Evolutionary conservation across 1,140 invertebrate species (phyloP).

Genomic region (Bombyx mandarina): DNA sequence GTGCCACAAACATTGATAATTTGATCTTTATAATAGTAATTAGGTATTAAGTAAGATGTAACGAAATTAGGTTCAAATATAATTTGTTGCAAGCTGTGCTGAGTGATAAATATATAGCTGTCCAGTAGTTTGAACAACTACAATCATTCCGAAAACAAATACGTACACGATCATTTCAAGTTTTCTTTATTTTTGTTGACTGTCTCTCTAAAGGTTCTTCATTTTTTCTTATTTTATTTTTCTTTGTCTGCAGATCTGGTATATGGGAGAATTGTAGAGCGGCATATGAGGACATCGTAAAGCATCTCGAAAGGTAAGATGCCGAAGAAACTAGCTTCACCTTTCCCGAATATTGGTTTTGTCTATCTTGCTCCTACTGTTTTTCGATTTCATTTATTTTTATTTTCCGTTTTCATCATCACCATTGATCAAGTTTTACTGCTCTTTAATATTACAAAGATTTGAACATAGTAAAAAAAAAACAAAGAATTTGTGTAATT

Average conservation of each 20-base stretch:
- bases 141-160: too few relatives aligned
- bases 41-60: too few relatives aligned
- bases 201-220: conserved; percentile 30
- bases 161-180: too few relatives aligned
- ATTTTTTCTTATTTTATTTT: conserved; percentile 57
- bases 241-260: conserved; percentile 81
- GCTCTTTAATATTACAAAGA: not conserved
- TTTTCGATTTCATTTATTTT: conserved; percentile 13
- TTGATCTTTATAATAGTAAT: too few relatives aligned
- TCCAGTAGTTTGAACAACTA: too few relatives aligned
- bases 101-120: too few relatives aligned
- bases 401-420: conserved; percentile 13
- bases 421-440: conserved; percentile 4
- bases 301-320: conserved; percentile 90
- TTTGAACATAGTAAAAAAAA: conserved; percentile 13
- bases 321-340: not conserved
- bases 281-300: conserved; percentile 93
- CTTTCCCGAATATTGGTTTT: not conserved
- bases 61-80: too few relatives aligned
- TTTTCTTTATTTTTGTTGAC: conserved; percentile 8
- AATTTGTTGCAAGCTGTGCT: too few relatives aligned
- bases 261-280: conserved; percentile 95
- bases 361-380: not conserved
- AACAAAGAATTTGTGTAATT: conserved; percentile 31
- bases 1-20: too few relatives aligned